Conservation (phyloP, 2,113 vertebrate species). For the Periophthalmus modestus region DNA sequence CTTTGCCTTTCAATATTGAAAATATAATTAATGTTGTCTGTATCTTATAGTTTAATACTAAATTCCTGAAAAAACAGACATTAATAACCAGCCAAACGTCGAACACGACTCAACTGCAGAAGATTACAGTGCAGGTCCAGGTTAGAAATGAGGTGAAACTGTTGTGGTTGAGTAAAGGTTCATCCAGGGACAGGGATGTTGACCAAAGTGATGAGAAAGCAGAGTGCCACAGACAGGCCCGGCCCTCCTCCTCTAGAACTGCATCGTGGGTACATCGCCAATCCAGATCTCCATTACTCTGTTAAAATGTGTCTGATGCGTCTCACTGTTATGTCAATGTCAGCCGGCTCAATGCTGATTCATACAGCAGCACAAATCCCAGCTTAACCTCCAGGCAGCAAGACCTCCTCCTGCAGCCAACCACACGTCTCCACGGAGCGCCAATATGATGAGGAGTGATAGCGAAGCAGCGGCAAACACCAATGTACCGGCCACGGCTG, state of each 20-base stretch:
- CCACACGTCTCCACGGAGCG: constrained; percentile 40
- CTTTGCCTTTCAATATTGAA: too few species aligned
- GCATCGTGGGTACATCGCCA: constrained; percentile 65
- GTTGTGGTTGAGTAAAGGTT: constrained; percentile 21
- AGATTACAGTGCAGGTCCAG: background rate
- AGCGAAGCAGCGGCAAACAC: constrained; percentile 19
- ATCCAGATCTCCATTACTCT: constrained; percentile 75
- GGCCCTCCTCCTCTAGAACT: constrained; percentile 51
- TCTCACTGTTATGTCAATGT: constrained; percentile 75
- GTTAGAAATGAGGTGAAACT: too few species aligned
- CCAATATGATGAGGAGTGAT: constrained; percentile 43
- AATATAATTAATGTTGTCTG: too few species aligned
- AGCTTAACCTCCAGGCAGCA: constrained; percentile 66
- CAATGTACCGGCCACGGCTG: constrained; percentile 6
- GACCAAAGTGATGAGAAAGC: constrained; percentile 64
- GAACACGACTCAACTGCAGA: background rate
- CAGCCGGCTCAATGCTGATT: constrained; percentile 74
- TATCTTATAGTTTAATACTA: too few species aligned
- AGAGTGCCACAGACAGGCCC: constrained; percentile 54
- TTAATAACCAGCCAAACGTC: too few species aligned
- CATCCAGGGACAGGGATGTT: constrained; percentile 40
- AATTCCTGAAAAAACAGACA: too few species aligned
- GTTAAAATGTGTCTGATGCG: constrained; percentile 73
- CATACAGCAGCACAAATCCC: constrained; percentile 71
- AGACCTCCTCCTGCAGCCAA: constrained; percentile 45